Evolutionary conservation across 92 coral and sea anemone genomes (phyloP).

Genomic region (Bergia sp.): DNA sequence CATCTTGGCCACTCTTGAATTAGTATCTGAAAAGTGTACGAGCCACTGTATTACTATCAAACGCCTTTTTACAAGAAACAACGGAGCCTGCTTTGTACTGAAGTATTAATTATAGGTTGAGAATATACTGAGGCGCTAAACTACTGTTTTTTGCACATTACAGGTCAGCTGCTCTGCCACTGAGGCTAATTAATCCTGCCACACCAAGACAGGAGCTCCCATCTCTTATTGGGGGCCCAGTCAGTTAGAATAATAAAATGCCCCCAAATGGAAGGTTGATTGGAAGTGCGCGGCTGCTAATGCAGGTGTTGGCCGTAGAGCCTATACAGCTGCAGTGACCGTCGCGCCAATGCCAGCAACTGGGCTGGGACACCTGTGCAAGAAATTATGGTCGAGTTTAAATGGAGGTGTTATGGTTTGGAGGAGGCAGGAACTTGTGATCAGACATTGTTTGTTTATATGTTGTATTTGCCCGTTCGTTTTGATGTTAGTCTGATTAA

Average conservation of each 20-base stretch:
- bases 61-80: no score
- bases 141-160: background rate
- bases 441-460: background rate
- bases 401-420: background rate
- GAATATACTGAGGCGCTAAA: background rate
- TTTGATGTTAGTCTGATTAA: background rate
- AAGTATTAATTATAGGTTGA: no score
- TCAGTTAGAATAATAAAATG: background rate
- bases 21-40: no score
- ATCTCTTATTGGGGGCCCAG: conserved; percentile 50
- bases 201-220: conserved; percentile 80
- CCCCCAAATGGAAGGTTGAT: background rate
- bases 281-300: background rate
- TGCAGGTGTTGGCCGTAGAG: no score
- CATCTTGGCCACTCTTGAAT: no score
- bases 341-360: no score
- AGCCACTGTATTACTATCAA: background rate
- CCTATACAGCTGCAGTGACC: no score
- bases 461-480: background rate
- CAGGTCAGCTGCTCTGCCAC: conserved; percentile 50
- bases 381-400: background rate
- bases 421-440: background rate
- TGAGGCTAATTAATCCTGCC: conserved; percentile 66
- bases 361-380: no score
- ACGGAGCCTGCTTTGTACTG: background rate